phyloP scores from a whole-genome alignment of 2,888 invertebrate genomes.

The Lymantria monacha region DNA sequence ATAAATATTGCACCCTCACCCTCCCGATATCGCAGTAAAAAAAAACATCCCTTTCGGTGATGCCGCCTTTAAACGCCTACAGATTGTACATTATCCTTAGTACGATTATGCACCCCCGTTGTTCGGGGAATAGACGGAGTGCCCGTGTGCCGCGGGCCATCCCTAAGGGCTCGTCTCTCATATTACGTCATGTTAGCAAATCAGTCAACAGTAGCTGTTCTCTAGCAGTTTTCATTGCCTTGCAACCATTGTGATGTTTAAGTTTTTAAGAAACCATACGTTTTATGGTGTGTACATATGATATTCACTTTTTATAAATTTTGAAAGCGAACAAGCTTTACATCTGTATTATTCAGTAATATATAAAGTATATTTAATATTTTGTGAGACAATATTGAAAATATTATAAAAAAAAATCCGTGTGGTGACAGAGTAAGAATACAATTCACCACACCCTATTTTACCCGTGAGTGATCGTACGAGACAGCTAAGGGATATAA shows the following conservation, averaged over 20 bases:
- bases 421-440: too few relatives aligned
- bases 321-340: not conserved
- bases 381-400: not conserved
- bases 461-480: too few relatives aligned
- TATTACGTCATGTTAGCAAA: constrained; percentile 76
- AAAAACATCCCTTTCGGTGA: constrained; percentile 81
- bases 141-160: constrained; percentile 64
- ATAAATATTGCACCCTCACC: constrained; percentile 82
- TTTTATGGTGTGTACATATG: not conserved
- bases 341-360: not conserved
- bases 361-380: not conserved
- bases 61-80: constrained; percentile 82
- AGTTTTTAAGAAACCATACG: not conserved
- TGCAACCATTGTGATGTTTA: constrained; percentile 1
- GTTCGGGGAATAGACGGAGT: constrained; percentile 78
- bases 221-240: constrained; percentile 26
- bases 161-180: constrained; percentile 75
- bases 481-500: too few relatives aligned
- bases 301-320: not conserved
- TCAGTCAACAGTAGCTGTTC: constrained; percentile 42
- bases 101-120: constrained; percentile 82
- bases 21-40: constrained; percentile 77
- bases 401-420: too few relatives aligned
- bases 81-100: constrained; percentile 83
- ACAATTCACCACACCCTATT: too few relatives aligned